These are phyloP conservation scores for Pocillopora meandrina DNA, from an alignment of 92 coral and sea anemone species.

Conservation along the genomic window DNA sequence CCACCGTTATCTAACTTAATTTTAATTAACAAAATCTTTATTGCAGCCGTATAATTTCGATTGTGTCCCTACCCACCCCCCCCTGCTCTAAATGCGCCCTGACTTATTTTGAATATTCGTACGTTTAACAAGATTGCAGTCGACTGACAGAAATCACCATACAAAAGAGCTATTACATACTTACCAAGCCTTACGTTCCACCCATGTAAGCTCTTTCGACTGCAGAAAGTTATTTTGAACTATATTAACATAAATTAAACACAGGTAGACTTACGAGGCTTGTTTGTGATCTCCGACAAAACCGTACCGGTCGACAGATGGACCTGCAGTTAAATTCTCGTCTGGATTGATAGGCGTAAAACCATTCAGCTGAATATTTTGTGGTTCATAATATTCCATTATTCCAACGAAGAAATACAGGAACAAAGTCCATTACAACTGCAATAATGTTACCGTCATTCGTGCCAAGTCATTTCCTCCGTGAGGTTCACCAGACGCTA, in stretches of 20 bases:
- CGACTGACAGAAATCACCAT: not conserved
- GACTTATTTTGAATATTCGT: not conserved
- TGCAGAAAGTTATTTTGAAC: not conserved
- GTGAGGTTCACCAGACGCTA: no score
- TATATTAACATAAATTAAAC: not conserved
- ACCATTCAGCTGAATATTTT: constrained; percentile 66
- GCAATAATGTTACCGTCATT: no score
- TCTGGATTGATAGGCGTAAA: constrained; percentile 79
- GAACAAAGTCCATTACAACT: not conserved
- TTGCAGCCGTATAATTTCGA: no score
- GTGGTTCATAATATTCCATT: constrained; percentile 91
- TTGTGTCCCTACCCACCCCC: not conserved
- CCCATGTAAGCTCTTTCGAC: no score
- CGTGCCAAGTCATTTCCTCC: no score
- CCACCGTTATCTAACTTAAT: not conserved
- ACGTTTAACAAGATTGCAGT: not conserved
- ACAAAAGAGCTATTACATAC: not conserved
- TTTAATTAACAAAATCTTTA: not conserved
- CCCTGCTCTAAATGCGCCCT: not conserved
- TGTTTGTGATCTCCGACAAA: constrained; percentile 90
- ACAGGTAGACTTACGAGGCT: constrained; percentile 77
- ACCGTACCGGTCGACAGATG: constrained; percentile 77
- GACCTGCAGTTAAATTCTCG: constrained; percentile 36
- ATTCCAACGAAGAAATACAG: not conserved
- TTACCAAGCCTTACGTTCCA: not conserved